Conservation (phyloP, 2,113 vertebrate genomes). For the Ranitomeya variabilis region DNA sequence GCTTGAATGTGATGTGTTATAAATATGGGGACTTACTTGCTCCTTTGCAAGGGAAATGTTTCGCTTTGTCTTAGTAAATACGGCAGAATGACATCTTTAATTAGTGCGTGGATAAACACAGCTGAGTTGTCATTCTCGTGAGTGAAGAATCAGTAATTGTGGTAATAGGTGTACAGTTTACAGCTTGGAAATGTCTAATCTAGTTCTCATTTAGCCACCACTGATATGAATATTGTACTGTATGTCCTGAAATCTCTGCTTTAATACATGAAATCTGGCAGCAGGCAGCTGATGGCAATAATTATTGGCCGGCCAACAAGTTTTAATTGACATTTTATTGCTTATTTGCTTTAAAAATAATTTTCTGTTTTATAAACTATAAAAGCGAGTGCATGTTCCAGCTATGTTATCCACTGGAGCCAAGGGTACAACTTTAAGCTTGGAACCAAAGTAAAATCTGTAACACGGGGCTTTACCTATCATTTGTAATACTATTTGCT, state of each 20-base stretch:
- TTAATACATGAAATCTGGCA: constrained; percentile 23
- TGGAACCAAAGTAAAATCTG: not conserved
- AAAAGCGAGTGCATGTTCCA: not conserved
- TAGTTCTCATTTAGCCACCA: not conserved
- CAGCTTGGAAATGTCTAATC: constrained; percentile 37
- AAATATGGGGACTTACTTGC: not conserved
- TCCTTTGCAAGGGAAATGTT: not conserved
- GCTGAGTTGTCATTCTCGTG: constrained; percentile 24
- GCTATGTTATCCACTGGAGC: not conserved
- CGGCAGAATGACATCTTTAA: constrained; percentile 5
- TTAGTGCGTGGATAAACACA: constrained; percentile 20
- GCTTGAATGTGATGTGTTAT: not conserved
- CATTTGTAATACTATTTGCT: too few relatives aligned
- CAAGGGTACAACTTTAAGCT: not conserved
- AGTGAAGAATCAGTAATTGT: constrained; percentile 32
- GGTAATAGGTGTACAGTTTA: constrained; percentile 35
- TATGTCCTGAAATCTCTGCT: constrained; percentile 28
- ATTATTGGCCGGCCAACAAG: constrained; percentile 28
- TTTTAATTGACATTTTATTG: constrained; percentile 1
- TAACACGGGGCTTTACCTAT: too few relatives aligned
- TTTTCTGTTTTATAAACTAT: not conserved
- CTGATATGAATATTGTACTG: not conserved
- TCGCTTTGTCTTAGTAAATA: constrained; percentile 15
- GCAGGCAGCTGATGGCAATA: not conserved
- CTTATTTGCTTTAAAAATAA: not conserved